A percentile compares a stretch with the other conserved stretches of the same genome.
These are phyloP conservation scores for Cistogaster globosa DNA, from an alignment of 2,888 invertebrate species.

Conservation along the genomic window DNA sequence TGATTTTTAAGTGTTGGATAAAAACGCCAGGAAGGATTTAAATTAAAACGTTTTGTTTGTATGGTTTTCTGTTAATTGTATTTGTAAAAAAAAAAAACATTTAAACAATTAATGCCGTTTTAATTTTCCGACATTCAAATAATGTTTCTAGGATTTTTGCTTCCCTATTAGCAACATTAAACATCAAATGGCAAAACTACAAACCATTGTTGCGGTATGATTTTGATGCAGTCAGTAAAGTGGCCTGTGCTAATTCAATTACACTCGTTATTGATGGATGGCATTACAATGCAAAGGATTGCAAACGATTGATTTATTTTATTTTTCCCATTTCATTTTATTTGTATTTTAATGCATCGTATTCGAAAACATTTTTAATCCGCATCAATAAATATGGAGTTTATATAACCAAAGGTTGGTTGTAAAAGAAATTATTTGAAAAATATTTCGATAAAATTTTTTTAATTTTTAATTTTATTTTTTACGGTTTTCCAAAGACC, in stretches of 20 bases:
- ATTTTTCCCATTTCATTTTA: not conserved
- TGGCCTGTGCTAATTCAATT: slow-evolving; percentile 12
- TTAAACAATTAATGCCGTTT: not conserved
- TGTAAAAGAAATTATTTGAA: too few species aligned
- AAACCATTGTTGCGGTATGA: not conserved
- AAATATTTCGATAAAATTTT: too few species aligned
- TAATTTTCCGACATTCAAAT: not conserved
- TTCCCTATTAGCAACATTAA: not conserved
- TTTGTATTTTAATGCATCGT: not conserved
- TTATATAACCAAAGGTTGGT: too few species aligned
- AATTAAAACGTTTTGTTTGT: not conserved
- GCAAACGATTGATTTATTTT: not conserved
- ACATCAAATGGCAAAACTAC: not conserved
- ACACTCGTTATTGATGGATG: not conserved
- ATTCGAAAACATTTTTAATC: too few species aligned
- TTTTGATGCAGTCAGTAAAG: slow-evolving; percentile 4
- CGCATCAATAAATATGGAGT: too few species aligned
- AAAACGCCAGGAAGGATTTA: slow-evolving; percentile 23
- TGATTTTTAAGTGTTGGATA: slow-evolving; percentile 31
- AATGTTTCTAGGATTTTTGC: not conserved
- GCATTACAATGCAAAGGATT: not conserved
- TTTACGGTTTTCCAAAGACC: too few species aligned
- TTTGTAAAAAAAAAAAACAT: too few species aligned
- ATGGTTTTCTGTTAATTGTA: not conserved
- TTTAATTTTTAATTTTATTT: too few species aligned